Base-by-base conservation (phyloP, 92 coral and sea anemone genomes). In the Umimayanthus kanabou region DNA sequence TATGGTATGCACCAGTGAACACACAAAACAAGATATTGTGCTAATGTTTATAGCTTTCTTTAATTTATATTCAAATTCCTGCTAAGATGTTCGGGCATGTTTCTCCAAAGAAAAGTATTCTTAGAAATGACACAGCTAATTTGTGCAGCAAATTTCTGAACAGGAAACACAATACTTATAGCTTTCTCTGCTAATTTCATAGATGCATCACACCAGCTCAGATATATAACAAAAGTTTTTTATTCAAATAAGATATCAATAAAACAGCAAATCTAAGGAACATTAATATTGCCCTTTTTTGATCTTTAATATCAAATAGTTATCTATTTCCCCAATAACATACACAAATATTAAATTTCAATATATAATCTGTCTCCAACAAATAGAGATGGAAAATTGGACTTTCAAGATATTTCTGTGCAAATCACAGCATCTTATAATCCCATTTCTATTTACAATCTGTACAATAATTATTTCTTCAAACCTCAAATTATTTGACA, bases 11-110 rank as follows among this genome's bases (percentile, higher is more conserved):
- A 58, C 30, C 67, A 58, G 29, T 80, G 85, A 58, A 13, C 47
- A 58, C 70, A 53, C 4, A 80, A 58, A 80, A 80, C 85, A 80
- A 29, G 49, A 78, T 53, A 78, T 40, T 76, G 80, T 76, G 80
- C 16, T 39, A 20, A 5, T 5, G 58, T 47, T 76, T 23, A 22
- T n/a, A 9, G 15, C 47, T 40, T 29, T 39, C 50, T 33, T 23
- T 33, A 33, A 33, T 33, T 33, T 6, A 39, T 80, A 80, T 57
- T 80, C 40, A 37, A 75, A 75, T 73, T 23, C 39, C 78, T 73
- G 40, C 11, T 6, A 20, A 73, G 47, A 20, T 30, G 45, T 43
- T 39, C 15, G 79, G 50, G 28, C 29, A 61, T 11, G 13, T 55
- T 25, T 79, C 42, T 50, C 9, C n/a, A 40, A 33, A 29, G n/a